These are phyloP conservation scores for Frieseomelitta varia DNA, from an alignment of 1,140 invertebrate genomes.

Conservation along the genomic window DNA sequence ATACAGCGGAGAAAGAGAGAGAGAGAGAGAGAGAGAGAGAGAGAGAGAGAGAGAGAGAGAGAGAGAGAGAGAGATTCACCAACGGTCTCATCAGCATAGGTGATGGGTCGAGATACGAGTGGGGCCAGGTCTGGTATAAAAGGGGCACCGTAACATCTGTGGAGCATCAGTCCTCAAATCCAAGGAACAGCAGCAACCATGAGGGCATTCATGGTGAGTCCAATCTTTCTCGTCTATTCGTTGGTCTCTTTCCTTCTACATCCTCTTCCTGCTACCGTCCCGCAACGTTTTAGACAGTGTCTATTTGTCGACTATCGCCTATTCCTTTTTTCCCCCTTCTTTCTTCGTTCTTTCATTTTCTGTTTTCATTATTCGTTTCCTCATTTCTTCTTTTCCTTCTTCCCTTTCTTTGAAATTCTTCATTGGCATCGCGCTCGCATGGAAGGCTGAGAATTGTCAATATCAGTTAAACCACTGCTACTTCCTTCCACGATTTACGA, in stretches of 20 bases:
- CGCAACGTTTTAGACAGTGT: not conserved
- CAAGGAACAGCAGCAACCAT: slow-evolving; percentile 81
- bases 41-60: slow-evolving; percentile 71
- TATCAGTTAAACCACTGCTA: not conserved
- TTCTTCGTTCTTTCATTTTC: not conserved
- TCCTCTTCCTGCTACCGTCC: not conserved
- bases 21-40: slow-evolving; percentile 74
- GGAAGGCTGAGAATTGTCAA: not conserved
- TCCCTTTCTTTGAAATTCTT: not conserved
- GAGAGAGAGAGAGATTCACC: slow-evolving; percentile 77
- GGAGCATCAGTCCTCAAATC: slow-evolving; percentile 83
- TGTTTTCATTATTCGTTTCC: no score
- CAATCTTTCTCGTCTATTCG: slow-evolving; percentile 35
- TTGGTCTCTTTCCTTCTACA: no score
- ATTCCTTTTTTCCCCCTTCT: not conserved
- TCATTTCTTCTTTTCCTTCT: not conserved
- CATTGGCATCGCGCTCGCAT: not conserved
- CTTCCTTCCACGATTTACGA: not conserved
- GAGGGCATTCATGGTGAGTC: slow-evolving; percentile 83
- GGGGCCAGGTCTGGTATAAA: slow-evolving; percentile 76
- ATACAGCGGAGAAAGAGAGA: slow-evolving; percentile 61
- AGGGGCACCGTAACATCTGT: slow-evolving; percentile 77
- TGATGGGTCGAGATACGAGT: slow-evolving; percentile 79
- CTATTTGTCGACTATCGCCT: no score
- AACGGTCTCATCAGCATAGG: slow-evolving; percentile 79